Evolutionary conservation across 2,888 invertebrate genomes (phyloP).

Genomic region (Philereme vetulata): DNA sequence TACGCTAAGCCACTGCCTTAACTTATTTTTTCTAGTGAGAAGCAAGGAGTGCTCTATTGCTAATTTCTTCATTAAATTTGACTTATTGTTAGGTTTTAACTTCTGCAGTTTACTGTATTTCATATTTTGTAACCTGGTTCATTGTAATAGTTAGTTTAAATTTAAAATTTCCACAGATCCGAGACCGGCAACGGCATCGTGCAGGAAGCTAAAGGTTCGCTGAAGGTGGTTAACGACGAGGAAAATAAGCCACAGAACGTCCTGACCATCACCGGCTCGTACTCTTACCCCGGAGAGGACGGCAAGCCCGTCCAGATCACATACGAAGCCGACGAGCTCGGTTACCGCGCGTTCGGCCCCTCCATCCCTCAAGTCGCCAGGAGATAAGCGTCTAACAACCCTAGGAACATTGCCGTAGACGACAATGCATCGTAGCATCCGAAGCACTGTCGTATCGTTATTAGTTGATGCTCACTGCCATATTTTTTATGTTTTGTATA

Average conservation of each 20-base stretch:
- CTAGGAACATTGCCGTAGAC: conserved; percentile 12
- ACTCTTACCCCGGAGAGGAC: conserved; percentile 81
- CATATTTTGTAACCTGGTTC: too few species aligned
- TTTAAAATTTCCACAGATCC: neutral
- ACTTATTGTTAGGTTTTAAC: too few species aligned
- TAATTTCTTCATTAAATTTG: too few species aligned
- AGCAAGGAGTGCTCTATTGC: too few species aligned
- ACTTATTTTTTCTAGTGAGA: too few species aligned
- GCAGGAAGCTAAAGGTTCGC: neutral
- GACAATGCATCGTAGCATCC: conserved; percentile 9
- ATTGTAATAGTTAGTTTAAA: too few species aligned
- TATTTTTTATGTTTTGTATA: conserved; percentile 25
- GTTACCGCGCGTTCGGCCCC: conserved; percentile 85
- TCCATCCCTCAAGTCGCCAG: conserved; percentile 79
- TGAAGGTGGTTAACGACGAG: conserved; percentile 63
- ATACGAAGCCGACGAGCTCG: conserved; percentile 86
- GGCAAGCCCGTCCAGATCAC: conserved; percentile 80
- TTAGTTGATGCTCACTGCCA: conserved; percentile 29
- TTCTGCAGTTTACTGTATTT: too few species aligned
- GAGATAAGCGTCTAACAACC: conserved; percentile 13
- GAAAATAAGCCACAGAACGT: conserved; percentile 84
- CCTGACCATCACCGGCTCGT: conserved; percentile 84
- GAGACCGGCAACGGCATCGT: conserved; percentile 13
- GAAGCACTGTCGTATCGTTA: conserved; percentile 4
- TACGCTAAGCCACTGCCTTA: too few species aligned